These are phyloP conservation scores for Boleophthalmus pectinirostris DNA, from an alignment of 2,113 vertebrate genomes.

Conservation along the genomic window DNA sequence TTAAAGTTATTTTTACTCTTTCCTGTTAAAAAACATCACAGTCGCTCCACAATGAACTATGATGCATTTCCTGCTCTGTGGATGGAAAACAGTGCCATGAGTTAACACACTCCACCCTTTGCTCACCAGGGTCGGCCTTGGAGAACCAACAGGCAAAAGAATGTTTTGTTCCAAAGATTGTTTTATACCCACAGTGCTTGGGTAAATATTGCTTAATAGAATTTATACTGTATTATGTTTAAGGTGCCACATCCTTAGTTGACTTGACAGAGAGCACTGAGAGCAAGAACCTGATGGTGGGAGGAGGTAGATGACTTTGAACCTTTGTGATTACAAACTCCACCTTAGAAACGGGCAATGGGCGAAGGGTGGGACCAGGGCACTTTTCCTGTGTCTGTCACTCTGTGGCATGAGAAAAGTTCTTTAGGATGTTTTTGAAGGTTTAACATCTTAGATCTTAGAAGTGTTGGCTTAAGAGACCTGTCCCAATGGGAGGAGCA, in stretches of 20 bases:
- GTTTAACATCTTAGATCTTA: constrained; percentile 23
- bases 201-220: constrained; percentile 12
- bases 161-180: constrained; percentile 14
- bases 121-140: constrained; percentile 71
- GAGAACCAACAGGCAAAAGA: constrained; percentile 36
- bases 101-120: constrained; percentile 88
- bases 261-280: constrained; percentile 19
- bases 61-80: constrained; percentile 96
- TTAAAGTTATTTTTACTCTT: constrained; percentile 95
- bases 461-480: constrained; percentile 31
- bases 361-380: constrained; percentile 46
- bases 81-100: constrained; percentile 95
- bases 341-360: constrained; percentile 45
- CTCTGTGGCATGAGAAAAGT: constrained; percentile 22
- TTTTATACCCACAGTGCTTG: constrained; percentile 20
- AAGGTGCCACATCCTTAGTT: background rate
- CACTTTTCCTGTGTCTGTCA: constrained; percentile 55
- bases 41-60: constrained; percentile 90
- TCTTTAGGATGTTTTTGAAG: constrained; percentile 36
- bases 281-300: constrained; percentile 48
- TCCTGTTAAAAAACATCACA: constrained; percentile 87
- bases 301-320: constrained; percentile 44
- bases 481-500: constrained; percentile 19
- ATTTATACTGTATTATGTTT: constrained; percentile 18
- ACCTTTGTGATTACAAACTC: constrained; percentile 44